Percentiles rank a stretch among this genome's conserved stretches.
Conservation (phyloP, 2,888 invertebrate species). For the Lobophora halterata region DNA sequence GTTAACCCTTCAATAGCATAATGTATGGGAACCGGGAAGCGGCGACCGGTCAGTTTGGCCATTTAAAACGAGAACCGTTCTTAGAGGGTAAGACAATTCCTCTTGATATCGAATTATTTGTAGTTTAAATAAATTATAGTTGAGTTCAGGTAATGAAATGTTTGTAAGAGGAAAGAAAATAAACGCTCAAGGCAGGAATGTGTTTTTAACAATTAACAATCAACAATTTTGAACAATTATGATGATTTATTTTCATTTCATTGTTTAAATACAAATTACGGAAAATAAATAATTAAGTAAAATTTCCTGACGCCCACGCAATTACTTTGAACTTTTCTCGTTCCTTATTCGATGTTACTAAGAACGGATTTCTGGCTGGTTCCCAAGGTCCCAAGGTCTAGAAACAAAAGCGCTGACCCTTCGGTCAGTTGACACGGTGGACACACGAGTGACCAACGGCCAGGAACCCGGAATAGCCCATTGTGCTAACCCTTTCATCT, state of each 20-base stretch:
- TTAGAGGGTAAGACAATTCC: conserved; percentile 24
- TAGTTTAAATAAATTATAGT: conserved; percentile 5
- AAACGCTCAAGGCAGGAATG: too few species aligned
- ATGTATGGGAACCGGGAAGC: conserved; percentile 77
- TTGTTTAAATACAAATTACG: too few species aligned
- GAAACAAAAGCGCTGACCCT: conserved; percentile 47
- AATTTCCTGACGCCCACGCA: too few species aligned
- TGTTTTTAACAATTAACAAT: too few species aligned
- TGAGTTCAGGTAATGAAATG: too few species aligned
- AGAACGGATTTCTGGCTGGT: conserved; percentile 7
- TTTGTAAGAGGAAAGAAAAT: too few species aligned
- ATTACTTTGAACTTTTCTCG: too few species aligned
- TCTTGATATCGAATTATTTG: conserved; percentile 8
- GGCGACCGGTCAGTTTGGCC: conserved; percentile 51
- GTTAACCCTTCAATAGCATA: conserved; percentile 69
- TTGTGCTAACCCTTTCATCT: conserved; percentile 72
- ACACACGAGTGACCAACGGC: conserved; percentile 61
- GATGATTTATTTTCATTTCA: too few species aligned
- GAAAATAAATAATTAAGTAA: too few species aligned
- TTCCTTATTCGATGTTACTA: not conserved
- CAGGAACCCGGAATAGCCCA: conserved; percentile 64
- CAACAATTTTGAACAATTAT: too few species aligned
- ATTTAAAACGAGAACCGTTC: conserved; percentile 59
- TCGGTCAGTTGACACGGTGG: conserved; percentile 41
- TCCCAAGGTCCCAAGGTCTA: conserved; percentile 45